A percentile compares a stretch with the other conserved stretches of the same genome.
Conservation (phyloP, 2,113 vertebrate genomes). For the Clarias gariepinus region DNA sequence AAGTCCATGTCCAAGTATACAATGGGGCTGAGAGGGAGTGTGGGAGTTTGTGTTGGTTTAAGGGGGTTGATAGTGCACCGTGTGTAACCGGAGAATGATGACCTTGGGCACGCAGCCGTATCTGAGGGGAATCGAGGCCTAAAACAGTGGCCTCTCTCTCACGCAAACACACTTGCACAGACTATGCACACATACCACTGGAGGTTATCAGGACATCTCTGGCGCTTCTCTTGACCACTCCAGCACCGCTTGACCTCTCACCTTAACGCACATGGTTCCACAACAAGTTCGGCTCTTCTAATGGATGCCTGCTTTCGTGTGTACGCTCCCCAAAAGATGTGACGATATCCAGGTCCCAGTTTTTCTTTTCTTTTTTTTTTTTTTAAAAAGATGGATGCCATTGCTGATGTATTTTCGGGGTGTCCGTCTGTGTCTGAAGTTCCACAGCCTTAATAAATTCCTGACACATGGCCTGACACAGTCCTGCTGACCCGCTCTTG, state of each 20-base stretch:
- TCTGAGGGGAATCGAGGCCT: slow-evolving; percentile 43
- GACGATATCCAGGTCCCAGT: slow-evolving; percentile 47
- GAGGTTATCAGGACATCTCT: slow-evolving; percentile 46
- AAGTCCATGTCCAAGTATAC: slow-evolving; percentile 56
- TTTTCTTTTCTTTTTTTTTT: slow-evolving; percentile 1
- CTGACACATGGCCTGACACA: slow-evolving; percentile 24
- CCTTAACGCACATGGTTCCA: slow-evolving; percentile 27
- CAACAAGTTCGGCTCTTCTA: slow-evolving; percentile 36
- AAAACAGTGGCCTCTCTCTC: slow-evolving; percentile 42
- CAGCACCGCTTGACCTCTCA: slow-evolving; percentile 33
- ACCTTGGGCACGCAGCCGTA: slow-evolving; percentile 45
- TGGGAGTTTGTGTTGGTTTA: slow-evolving; percentile 43
- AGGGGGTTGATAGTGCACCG: slow-evolving; percentile 41
- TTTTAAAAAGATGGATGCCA: slow-evolving; percentile 39
- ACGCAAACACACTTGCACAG: slow-evolving; percentile 17
- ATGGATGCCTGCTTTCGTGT: slow-evolving; percentile 33
- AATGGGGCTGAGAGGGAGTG: slow-evolving; percentile 31
- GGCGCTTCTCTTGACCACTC: slow-evolving; percentile 44
- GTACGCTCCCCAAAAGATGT: slow-evolving; percentile 17
- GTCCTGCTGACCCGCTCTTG: slow-evolving; percentile 49
- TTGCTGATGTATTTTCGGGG: slow-evolving; percentile 54
- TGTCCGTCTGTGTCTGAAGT: slow-evolving; percentile 38
- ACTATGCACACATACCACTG: slow-evolving; percentile 3
- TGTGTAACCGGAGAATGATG: slow-evolving; percentile 52
- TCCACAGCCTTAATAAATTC: slow-evolving; percentile 46